Percentiles rank a stretch among this genome's conserved stretches.
Conservation (phyloP, 2,888 invertebrate genomes). For the Bembecia ichneumoniformis region DNA sequence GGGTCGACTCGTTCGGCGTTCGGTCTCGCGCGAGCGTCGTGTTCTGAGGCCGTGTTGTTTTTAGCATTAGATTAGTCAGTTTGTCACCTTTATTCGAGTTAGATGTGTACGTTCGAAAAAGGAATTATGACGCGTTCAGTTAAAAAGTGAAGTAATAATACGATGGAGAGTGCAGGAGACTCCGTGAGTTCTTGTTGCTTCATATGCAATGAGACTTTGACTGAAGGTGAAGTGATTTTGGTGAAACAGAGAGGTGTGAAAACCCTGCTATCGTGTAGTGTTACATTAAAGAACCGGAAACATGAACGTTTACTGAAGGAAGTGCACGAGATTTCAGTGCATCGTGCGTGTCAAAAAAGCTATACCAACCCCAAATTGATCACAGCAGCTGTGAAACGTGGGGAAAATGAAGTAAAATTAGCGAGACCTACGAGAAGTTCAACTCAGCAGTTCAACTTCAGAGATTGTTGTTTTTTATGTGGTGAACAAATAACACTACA, state of each 20-base stretch:
- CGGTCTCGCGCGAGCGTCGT: slow-evolving; percentile 1
- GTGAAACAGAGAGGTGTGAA: neutral
- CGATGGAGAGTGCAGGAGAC: no score
- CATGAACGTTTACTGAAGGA: neutral
- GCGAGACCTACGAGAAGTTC: neutral
- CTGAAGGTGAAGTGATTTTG: slow-evolving; percentile 1
- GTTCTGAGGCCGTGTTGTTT: slow-evolving; percentile 1
- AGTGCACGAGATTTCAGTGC: neutral
- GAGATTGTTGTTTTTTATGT: neutral
- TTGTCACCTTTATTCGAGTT: slow-evolving; percentile 1
- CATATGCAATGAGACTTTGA: slow-evolving; percentile 1
- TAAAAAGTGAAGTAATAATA: no score
- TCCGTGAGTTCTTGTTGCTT: neutral
- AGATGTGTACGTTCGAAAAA: slow-evolving; percentile 1
- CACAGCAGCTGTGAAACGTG: neutral
- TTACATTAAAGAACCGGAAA: neutral
- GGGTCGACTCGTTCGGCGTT: slow-evolving; percentile 1
- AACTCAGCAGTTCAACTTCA: neutral
- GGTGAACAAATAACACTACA: neutral
- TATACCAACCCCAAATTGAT: neutral
- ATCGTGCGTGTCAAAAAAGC: neutral
- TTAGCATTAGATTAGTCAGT: slow-evolving; percentile 1
- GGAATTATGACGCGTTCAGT: slow-evolving; percentile 1
- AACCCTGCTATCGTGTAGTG: neutral
- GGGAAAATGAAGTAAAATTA: neutral